Conservation (phyloP, 1,140 invertebrate species). For the Drosophila nasuta region DNA sequence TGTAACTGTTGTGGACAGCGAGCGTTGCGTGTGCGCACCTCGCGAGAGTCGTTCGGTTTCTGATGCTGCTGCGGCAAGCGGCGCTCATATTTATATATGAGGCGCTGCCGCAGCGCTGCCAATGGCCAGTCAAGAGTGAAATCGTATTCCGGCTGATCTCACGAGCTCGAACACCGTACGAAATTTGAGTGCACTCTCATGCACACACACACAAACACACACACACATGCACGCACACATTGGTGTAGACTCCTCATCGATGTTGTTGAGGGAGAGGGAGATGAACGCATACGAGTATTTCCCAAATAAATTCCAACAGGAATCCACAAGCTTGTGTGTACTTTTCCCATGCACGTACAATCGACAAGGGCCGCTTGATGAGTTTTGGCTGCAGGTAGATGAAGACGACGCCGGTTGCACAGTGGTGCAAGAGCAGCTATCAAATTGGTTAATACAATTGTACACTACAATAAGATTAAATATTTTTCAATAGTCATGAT, state of each 20-base stretch:
- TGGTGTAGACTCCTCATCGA: conserved; percentile 26
- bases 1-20: conserved; percentile 33
- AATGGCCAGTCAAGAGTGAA: conserved; percentile 79
- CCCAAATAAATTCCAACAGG: conserved; percentile 83
- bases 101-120: conserved; percentile 71
- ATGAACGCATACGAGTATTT: conserved; percentile 64
- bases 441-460: conserved; percentile 27
- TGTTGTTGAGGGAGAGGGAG: conserved; percentile 30
- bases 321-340: conserved; percentile 81
- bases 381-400: conserved; percentile 80
- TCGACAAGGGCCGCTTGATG: conserved; percentile 83
- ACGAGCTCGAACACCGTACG: conserved; percentile 77
- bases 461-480: neutral
- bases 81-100: conserved; percentile 83
- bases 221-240: conserved; percentile 37
- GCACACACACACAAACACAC: conserved; percentile 50
- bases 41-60: conserved; percentile 80
- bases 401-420: conserved; percentile 59
- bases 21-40: conserved; percentile 81
- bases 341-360: conserved; percentile 83
- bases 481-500: neutral
- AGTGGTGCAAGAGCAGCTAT: conserved; percentile 32
- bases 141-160: conserved; percentile 80
- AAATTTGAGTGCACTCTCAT: conserved; percentile 82
- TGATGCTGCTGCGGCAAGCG: conserved; percentile 81